phyloP scores from a whole-genome alignment of 92 coral and sea anemone species.

The Epizoanthus stellaris region DNA sequence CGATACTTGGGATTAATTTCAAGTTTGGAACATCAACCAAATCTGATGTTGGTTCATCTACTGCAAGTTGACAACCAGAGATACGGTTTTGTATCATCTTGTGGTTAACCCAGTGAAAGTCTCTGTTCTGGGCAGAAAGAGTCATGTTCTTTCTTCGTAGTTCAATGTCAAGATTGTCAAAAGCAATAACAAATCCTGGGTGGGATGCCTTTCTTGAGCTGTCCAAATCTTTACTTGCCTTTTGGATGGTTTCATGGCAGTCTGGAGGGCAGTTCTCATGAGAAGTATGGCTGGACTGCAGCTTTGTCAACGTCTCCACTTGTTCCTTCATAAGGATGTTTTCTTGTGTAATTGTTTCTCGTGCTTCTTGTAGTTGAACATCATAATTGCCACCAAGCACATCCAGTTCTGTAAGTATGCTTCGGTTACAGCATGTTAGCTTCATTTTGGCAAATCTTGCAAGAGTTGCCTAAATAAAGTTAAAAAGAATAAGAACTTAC shows the following conservation, averaged over 20 bases:
- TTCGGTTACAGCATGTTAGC: slow-evolving; percentile 56
- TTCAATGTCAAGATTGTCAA: slow-evolving; percentile 49
- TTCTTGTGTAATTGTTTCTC: slow-evolving; percentile 38
- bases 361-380: slow-evolving; percentile 41
- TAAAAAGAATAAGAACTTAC: neutral
- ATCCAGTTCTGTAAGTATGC: slow-evolving; percentile 56
- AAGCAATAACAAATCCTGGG: slow-evolving; percentile 44
- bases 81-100: slow-evolving; percentile 43
- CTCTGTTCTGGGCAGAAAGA: slow-evolving; percentile 19
- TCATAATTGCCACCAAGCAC: slow-evolving; percentile 58
- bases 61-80: slow-evolving; percentile 41
- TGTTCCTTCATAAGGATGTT: neutral
- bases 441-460: slow-evolving; percentile 61
- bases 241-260: neutral
- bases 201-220: slow-evolving; percentile 9
- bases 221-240: neutral
- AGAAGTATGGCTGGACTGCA: neutral
- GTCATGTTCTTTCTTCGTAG: slow-evolving; percentile 31
- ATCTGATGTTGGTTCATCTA: slow-evolving; percentile 35
- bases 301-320: slow-evolving; percentile 6
- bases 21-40: slow-evolving; percentile 60
- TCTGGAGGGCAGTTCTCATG: slow-evolving; percentile 8
- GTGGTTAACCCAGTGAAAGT: slow-evolving; percentile 59
- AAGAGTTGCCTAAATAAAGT: slow-evolving; percentile 53
- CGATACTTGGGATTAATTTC: slow-evolving; percentile 51